Evolutionary conservation across 53 echinoderm and acorn worm species (phyloP).

Genomic region (Glandiceps talaboti): DNA sequence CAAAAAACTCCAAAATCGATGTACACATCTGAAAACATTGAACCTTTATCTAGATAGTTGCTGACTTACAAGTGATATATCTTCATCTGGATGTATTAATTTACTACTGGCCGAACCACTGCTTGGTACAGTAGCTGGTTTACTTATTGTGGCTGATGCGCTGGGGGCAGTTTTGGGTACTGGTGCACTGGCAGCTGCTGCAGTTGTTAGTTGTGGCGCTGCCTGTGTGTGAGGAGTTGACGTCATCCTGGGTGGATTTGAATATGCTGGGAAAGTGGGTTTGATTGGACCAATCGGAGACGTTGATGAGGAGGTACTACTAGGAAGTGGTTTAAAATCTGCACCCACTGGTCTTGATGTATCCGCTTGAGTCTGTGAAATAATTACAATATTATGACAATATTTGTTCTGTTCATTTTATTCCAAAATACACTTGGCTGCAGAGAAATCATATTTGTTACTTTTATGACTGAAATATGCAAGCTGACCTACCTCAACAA

Average conservation of each 20-base stretch:
- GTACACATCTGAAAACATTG: too few relatives aligned
- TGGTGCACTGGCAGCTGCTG: not conserved
- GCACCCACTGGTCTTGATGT: not conserved
- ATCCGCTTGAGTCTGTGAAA: not conserved
- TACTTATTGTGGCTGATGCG: slow-evolving; percentile 5
- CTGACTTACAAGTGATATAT: slow-evolving; percentile 79
- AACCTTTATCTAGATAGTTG: too few relatives aligned
- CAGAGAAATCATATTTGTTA: too few relatives aligned
- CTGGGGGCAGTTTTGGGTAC: not conserved
- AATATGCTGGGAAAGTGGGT: not conserved
- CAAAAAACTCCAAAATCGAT: too few relatives aligned
- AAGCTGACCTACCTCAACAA: too few relatives aligned
- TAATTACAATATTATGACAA: too few relatives aligned
- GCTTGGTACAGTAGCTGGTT: slow-evolving; percentile 34
- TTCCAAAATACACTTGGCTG: too few relatives aligned
- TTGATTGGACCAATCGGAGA: not conserved
- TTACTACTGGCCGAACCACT: slow-evolving; percentile 68
- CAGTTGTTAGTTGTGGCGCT: too few relatives aligned
- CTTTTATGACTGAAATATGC: too few relatives aligned
- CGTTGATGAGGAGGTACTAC: not conserved
- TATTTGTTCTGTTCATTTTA: too few relatives aligned
- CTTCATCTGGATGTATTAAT: slow-evolving; percentile 98
- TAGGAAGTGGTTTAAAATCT: not conserved
- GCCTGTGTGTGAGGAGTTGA: not conserved
- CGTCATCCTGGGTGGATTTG: not conserved